phyloP scores from a whole-genome alignment of 2,797 vertebrate species.

The Taenioides sp. region DNA sequence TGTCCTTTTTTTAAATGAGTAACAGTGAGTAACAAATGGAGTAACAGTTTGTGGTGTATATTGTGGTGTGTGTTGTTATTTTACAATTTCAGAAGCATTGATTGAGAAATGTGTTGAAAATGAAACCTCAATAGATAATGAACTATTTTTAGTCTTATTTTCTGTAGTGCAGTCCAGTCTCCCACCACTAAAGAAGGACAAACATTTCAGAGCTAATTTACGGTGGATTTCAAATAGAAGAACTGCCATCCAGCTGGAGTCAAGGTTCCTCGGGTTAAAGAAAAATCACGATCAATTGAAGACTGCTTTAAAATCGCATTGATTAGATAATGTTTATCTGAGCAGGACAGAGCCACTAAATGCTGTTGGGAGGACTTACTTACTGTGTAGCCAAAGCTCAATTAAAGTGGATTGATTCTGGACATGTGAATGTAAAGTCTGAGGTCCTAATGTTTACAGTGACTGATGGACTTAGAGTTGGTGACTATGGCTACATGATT shows the following conservation, averaged over 20 bases:
- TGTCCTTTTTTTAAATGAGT: too few relatives aligned
- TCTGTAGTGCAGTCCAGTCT: background rate
- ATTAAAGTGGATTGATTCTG: background rate
- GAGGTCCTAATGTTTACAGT: background rate
- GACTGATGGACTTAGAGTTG: slow-evolving; percentile 15
- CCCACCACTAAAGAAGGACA: background rate
- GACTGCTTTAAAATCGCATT: slow-evolving; percentile 1
- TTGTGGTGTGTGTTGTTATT: too few relatives aligned
- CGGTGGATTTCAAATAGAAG: too few relatives aligned
- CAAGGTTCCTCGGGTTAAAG: background rate
- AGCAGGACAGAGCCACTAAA: background rate
- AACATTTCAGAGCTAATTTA: too few relatives aligned
- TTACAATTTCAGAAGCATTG: too few relatives aligned
- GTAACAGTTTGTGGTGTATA: background rate
- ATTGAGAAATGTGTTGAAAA: too few relatives aligned
- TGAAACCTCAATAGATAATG: background rate
- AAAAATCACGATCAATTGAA: background rate
- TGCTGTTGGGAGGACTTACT: background rate
- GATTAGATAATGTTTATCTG: slow-evolving; percentile 2
- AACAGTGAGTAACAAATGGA: too few relatives aligned
- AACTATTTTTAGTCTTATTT: background rate
- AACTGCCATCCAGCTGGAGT: background rate
- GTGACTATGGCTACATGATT: too few relatives aligned
- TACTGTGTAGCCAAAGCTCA: background rate
- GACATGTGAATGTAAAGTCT: slow-evolving; percentile 5